Evolutionary conservation across 1,140 invertebrate species (phyloP), one percentile per base, ranked within the genome.

Genomic region (Himalopsyche phryganea): DNA sequence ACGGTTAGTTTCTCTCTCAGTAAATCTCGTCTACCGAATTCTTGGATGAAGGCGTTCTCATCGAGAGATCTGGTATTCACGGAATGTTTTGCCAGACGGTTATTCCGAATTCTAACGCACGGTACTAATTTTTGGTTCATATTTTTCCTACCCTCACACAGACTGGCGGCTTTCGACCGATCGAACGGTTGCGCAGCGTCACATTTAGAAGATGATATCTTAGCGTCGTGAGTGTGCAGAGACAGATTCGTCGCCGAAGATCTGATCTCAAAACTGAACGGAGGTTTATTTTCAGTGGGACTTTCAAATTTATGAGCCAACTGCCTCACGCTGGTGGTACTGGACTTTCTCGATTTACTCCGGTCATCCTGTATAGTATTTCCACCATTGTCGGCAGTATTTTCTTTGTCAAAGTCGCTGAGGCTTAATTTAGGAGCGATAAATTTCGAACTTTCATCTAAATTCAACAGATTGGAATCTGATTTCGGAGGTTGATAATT

Each of bases 1-100:
- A 60, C 61, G 2, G 57, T 52, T 23, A 58, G 68, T 44, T 69
- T 69, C 42, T 80, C 76, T 28, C 69, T 73, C 48, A 75, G 53
- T 3, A 70, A 65, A 50, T 66, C 67, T 17, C 71, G 69, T 6
- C 55, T 59, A 0, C 80, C 81, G 61, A 84, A 85, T 68, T 85
- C 81, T 60, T 83, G 81, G 1, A 83, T 70, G 58, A 87, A 87
- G 3, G 83, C 84, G 56, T 84, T 84, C 67, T 84, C 85, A 68
- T 90, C 88, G 18, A 90, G 65, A 1, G 88, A 90, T 1, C 88
- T 75, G 1, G 88, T 85, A 38, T 88, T 83, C 15, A 84, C 76
- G 7, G 82, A 78, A 5, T 84, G 80, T 56, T 84, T 82, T 0
- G 82, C 81, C 1, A 81, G 57, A 41, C 72, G 70, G 58, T 73